phyloP scores from a whole-genome alignment of 1,140 invertebrate species.

The Schlechtendalia chinensis region DNA sequence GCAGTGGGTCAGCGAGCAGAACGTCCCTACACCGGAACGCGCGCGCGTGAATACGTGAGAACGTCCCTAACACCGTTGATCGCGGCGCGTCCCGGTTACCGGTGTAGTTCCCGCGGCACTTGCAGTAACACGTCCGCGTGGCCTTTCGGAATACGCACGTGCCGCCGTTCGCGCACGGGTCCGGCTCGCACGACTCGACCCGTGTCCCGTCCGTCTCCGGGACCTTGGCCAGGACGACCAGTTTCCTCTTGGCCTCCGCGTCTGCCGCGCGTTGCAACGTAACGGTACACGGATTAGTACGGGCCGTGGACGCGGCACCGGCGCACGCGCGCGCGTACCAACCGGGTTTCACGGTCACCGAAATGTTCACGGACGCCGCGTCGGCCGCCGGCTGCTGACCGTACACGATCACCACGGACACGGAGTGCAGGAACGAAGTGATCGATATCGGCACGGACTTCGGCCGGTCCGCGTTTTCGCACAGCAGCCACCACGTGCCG shows the following conservation, averaged over 20 bases:
- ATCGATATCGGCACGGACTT: constrained; percentile 60
- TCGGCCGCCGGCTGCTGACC: not conserved
- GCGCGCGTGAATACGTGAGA: too few species aligned
- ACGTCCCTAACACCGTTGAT: too few species aligned
- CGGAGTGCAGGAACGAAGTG: constrained; percentile 63
- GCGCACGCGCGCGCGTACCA: not conserved
- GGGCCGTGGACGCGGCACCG: not conserved
- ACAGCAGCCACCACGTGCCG: constrained; percentile 66
- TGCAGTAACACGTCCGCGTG: constrained; percentile 60
- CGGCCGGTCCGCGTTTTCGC: constrained; percentile 57
- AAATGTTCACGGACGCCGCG: constrained; percentile 26
- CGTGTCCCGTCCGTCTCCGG: not conserved
- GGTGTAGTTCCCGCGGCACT: constrained; percentile 61
- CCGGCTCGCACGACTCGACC: constrained; percentile 67
- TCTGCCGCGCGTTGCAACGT: not conserved
- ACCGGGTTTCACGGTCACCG: constrained; percentile 39
- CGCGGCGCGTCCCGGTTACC: constrained; percentile 54
- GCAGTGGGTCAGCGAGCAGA: constrained; percentile 70
- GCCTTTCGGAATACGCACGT: constrained; percentile 61
- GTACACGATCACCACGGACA: constrained; percentile 21
- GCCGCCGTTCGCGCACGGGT: constrained; percentile 68
- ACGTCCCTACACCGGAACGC: constrained; percentile 59
- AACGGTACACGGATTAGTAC: too few species aligned
- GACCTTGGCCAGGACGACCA: not conserved
- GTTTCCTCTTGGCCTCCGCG: constrained; percentile 17